Evolutionary conservation across 2,888 invertebrate species (phyloP).

Genomic region (Gymnocheta viridis): DNA sequence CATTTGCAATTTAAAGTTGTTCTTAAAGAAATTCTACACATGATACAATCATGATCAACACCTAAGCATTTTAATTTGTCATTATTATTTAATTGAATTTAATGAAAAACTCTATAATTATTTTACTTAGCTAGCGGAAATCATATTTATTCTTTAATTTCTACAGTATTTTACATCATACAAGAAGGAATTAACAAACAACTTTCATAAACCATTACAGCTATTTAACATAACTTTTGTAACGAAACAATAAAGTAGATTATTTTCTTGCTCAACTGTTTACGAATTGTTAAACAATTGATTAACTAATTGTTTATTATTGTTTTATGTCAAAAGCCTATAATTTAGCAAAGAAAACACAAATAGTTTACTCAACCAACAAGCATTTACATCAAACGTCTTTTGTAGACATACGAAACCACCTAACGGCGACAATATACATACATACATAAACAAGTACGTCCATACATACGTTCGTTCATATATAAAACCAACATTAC

Average conservation of each 20-base stretch:
- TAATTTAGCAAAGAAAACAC: constrained; percentile 45
- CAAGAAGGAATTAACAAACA: constrained; percentile 47
- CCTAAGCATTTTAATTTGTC: no score
- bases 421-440: neutral
- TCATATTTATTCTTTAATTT: neutral
- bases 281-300: constrained; percentile 45
- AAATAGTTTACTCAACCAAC: constrained; percentile 1
- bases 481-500: constrained; percentile 18
- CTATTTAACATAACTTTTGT: constrained; percentile 41
- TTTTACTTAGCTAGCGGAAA: neutral
- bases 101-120: neutral
- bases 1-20: no score
- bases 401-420: neutral
- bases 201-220: constrained; percentile 63
- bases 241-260: constrained; percentile 4
- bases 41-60: neutral
- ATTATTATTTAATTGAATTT: neutral
- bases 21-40: no score
- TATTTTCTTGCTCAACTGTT: constrained; percentile 3
- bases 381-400: constrained; percentile 15
- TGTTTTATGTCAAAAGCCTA: constrained; percentile 59
- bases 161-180: constrained; percentile 49
- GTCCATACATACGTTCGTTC: neutral
- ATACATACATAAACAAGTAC: neutral
- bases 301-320: constrained; percentile 43